These are phyloP conservation scores for Apostichopus californicus DNA, from an alignment of 35 echinoderm and acorn worm species.

Conservation along the genomic window DNA sequence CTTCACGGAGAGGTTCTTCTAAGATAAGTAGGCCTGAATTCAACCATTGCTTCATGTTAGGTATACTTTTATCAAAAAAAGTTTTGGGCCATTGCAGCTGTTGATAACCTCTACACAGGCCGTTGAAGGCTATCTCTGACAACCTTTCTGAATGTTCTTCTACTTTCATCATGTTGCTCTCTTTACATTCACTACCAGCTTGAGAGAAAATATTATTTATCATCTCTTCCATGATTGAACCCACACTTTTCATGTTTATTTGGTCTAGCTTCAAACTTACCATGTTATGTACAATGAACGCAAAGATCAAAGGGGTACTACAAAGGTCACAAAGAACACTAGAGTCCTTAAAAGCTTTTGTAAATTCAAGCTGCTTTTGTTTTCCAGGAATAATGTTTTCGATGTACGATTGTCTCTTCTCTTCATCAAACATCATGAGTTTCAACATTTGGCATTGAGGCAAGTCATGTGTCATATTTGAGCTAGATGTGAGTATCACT, in stretches of 20 bases:
- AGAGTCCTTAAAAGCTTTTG: neutral
- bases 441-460: conserved; percentile 12
- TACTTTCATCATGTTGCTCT: no score
- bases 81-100: neutral
- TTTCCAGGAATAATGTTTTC: neutral
- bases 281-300: neutral
- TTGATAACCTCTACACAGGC: neutral
- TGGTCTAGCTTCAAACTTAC: neutral
- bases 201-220: no score
- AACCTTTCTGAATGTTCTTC: no score
- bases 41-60: neutral
- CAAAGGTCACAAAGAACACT: conserved; percentile 1
- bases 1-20: neutral
- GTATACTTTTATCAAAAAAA: neutral
- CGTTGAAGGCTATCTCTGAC: neutral
- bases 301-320: conserved; percentile 11
- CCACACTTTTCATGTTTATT: neutral
- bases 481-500: neutral
- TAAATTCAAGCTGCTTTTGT: neutral
- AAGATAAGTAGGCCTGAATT: neutral
- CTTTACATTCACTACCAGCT: no score
- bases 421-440: neutral
- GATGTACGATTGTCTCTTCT: neutral
- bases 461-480: neutral
- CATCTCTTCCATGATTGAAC: neutral